phyloP scores from a whole-genome alignment of 2,113 vertebrate species.

The Megaptera novaeangliae region DNA sequence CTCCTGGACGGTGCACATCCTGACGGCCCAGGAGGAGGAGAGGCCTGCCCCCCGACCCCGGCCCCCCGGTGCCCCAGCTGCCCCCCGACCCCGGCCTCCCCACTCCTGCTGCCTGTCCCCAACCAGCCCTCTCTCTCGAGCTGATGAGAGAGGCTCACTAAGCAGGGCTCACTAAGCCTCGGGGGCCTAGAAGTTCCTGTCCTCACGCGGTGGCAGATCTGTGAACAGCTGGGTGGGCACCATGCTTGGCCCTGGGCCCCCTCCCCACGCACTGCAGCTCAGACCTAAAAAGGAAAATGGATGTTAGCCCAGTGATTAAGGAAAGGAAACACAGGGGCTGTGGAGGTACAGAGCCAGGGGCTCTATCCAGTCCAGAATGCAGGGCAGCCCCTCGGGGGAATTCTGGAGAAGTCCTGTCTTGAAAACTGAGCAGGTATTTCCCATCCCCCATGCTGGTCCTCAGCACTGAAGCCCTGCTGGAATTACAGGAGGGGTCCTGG shows the following conservation, averaged over 20 bases:
- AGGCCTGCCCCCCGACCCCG: rapidly evolving
- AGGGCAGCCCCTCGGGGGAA: rapidly evolving
- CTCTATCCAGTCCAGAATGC: rapidly evolving
- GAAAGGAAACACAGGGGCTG: neutral
- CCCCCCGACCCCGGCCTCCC: rapidly evolving
- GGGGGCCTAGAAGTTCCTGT: no score
- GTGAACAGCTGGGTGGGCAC: neutral
- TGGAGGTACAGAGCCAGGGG: rapidly evolving
- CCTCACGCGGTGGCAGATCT: rapidly evolving
- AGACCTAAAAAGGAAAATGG: rapidly evolving
- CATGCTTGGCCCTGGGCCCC: neutral
- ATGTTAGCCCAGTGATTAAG: no score
- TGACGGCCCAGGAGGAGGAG: rapidly evolving
- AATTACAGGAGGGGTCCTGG: neutral
- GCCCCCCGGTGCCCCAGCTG: rapidly evolving
- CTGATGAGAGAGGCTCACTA: rapidly evolving
- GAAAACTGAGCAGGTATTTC: rapidly evolving
- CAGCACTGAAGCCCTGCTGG: rapidly evolving
- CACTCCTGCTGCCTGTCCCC: rapidly evolving
- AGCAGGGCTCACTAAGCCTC: no score
- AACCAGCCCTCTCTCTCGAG: neutral
- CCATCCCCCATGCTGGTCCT: neutral
- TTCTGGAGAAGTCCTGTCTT: neutral
- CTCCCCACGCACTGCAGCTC: rapidly evolving
- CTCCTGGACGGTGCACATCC: rapidly evolving